These are phyloP conservation scores for Eulacestoma nigropectus DNA, from an alignment of 2,113 vertebrate genomes.

Conservation along the genomic window DNA sequence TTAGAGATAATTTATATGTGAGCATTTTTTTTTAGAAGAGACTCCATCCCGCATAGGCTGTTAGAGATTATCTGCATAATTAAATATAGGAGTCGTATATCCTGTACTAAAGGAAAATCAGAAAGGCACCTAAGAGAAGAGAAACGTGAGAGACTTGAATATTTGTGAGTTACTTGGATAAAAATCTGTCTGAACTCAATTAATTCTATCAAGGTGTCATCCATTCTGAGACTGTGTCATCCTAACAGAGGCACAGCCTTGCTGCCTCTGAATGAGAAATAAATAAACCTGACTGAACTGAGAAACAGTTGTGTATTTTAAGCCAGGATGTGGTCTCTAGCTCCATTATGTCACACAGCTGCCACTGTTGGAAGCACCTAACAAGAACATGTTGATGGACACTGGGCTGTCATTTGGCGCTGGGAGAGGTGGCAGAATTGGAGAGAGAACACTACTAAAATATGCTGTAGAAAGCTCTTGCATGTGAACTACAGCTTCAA, in stretches of 20 bases:
- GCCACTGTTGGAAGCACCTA: neutral
- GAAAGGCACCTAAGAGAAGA: neutral
- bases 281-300: neutral
- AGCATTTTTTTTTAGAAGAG: neutral
- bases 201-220: neutral
- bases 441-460: neutral
- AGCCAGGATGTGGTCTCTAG: neutral
- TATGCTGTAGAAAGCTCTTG: neutral
- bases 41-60: neutral
- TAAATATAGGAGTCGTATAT: neutral
- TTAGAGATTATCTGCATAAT: neutral
- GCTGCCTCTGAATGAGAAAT: neutral
- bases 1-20: neutral
- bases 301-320: neutral
- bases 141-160: neutral
- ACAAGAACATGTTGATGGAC: neutral
- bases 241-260: neutral
- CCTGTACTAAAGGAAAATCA: neutral
- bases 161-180: neutral
- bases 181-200: neutral
- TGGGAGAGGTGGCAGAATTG: neutral
- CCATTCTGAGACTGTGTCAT: neutral
- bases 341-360: neutral
- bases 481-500: neutral
- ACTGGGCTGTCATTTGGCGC: neutral